Evolutionary conservation across 23 tunicate genomes (phyloP).

Genomic region (Botrylloides violaceus): DNA sequence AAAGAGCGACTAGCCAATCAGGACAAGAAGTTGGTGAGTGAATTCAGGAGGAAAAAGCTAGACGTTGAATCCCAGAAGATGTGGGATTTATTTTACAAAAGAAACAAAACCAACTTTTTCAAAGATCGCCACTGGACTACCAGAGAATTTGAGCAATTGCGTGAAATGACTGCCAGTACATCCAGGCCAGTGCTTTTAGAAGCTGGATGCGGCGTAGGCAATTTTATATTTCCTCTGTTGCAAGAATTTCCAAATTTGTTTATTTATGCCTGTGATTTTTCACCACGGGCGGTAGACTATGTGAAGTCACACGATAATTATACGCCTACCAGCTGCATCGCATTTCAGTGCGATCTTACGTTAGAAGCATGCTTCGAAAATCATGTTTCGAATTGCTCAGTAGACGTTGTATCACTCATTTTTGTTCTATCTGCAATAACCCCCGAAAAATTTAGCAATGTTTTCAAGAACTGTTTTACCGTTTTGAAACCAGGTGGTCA

Average conservation of each 20-base stretch:
- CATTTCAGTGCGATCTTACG: conserved; percentile 68
- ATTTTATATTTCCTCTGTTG: conserved; percentile 85
- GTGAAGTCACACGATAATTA: conserved; percentile 57
- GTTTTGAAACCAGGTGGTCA: conserved; percentile 75
- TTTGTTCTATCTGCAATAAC: conserved; percentile 93
- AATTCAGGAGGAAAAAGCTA: conserved; percentile 38
- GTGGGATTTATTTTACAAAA: conserved; percentile 96
- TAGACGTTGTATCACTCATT: conserved; percentile 69
- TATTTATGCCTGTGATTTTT: conserved; percentile 86
- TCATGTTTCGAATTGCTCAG: conserved; percentile 33
- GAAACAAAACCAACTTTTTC: conserved; percentile 84
- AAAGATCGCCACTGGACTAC: conserved; percentile 92
- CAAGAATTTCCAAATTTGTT: conserved; percentile 43
- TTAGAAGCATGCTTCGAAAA: conserved; percentile 19
- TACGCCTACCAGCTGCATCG: conserved; percentile 33
- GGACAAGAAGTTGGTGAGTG: conserved; percentile 58
- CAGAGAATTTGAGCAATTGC: conserved; percentile 74
- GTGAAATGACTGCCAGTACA: not conserved
- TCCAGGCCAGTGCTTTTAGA: conserved; percentile 33
- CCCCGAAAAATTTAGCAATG: conserved; percentile 71
- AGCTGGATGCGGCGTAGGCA: conserved; percentile 97
- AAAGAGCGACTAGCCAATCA: not conserved
- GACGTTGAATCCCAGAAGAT: conserved; percentile 64
- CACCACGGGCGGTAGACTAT: conserved; percentile 77
- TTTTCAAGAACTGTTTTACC: conserved; percentile 50